A percentile compares a stretch with the other conserved stretches of the same genome.
These are phyloP conservation scores for Drosophila nigrodunni DNA, from an alignment of 1,140 invertebrate genomes.

Conservation along the genomic window DNA sequence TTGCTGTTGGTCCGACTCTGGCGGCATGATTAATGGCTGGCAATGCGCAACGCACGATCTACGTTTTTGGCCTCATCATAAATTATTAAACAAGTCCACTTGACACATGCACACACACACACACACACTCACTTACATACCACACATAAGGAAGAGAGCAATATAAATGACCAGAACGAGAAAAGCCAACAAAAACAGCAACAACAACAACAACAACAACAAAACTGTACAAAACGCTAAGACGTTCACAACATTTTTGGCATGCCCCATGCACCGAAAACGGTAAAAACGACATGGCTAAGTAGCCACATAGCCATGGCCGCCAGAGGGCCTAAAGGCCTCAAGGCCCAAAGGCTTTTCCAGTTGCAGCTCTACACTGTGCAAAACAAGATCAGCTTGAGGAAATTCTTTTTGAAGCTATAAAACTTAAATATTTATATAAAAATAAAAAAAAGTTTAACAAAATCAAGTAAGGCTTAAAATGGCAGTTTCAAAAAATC, in stretches of 20 bases:
- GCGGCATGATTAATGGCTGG: constrained; percentile 79
- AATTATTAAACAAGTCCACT: constrained; percentile 82
- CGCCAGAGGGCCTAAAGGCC: constrained; percentile 6
- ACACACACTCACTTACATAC: constrained; percentile 12
- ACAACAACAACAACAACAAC: constrained; percentile 52
- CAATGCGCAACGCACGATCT: constrained; percentile 82
- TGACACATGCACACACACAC: constrained; percentile 72
- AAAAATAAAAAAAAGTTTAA: too few relatives aligned
- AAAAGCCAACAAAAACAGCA: constrained; percentile 8
- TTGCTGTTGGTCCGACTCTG: constrained; percentile 31
- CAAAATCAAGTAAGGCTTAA: too few relatives aligned
- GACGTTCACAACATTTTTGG: constrained; percentile 71
- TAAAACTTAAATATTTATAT: too few relatives aligned
- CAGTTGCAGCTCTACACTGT: constrained; percentile 22
- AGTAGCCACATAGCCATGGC: constrained; percentile 31
- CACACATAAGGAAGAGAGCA: constrained; percentile 39
- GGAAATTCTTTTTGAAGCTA: too few relatives aligned
- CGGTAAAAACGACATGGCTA: constrained; percentile 70
- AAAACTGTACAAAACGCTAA: constrained; percentile 77
- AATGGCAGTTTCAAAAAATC: too few relatives aligned
- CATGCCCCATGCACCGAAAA: constrained; percentile 73
- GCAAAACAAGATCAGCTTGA: too few relatives aligned
- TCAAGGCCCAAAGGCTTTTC: constrained; percentile 5
- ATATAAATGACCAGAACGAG: constrained; percentile 78
- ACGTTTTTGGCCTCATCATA: constrained; percentile 82